phyloP scores from a whole-genome alignment of 2,797 vertebrate genomes.

The Coregonus suidteri region DNA sequence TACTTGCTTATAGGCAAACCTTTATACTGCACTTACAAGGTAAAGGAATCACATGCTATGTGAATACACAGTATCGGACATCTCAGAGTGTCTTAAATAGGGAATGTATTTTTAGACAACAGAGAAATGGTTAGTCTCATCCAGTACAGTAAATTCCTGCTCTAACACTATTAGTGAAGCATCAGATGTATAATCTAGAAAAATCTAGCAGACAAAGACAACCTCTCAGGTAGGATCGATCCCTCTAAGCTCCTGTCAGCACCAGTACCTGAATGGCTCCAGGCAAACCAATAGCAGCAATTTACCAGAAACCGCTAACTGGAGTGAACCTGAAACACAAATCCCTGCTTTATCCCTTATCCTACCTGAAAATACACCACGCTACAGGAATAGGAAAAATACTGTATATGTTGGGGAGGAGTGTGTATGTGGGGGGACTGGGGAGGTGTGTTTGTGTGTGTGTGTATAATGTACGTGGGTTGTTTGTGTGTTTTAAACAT shows the following conservation, averaged over 20 bases:
- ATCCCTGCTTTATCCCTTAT: conserved; percentile 6
- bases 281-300: conserved; percentile 34
- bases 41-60: background rate
- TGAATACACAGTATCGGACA: background rate
- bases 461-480: conserved; percentile 13
- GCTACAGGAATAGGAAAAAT: background rate
- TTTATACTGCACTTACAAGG: background rate
- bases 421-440: background rate
- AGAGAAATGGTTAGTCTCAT: background rate
- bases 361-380: background rate
- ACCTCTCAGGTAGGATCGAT: conserved; percentile 31
- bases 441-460: background rate
- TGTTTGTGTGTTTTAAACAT: conserved; percentile 20
- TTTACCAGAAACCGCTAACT: conserved; percentile 26
- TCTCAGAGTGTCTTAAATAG: background rate
- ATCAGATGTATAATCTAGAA: conserved; percentile 20
- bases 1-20: background rate
- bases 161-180: conserved; percentile 24
- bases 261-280: conserved; percentile 9
- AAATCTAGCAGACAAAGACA: conserved; percentile 44
- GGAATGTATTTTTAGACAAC: background rate
- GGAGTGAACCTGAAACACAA: conserved; percentile 29
- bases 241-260: conserved; percentile 39
- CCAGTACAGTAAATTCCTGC: conserved; percentile 37
- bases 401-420: background rate